phyloP scores from a whole-genome alignment of 1,140 invertebrate genomes.

The Fopius arisanus region DNA sequence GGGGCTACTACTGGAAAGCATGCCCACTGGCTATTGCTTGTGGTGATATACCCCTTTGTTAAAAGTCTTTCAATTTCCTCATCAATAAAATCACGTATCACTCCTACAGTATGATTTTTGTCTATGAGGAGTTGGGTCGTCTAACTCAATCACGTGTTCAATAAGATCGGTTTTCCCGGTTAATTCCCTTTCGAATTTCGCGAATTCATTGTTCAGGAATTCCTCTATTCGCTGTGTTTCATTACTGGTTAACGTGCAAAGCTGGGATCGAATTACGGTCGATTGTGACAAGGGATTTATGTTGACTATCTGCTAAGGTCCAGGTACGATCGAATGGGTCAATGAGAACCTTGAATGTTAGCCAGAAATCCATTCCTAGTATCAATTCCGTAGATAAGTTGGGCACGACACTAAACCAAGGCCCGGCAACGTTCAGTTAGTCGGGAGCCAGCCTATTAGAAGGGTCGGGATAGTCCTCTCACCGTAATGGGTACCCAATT shows the following conservation, averaged over 20 bases:
- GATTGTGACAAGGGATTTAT: not conserved
- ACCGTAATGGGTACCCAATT: too few relatives aligned
- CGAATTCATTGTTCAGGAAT: not conserved
- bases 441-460: too few relatives aligned
- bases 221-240: not conserved
- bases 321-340: not conserved
- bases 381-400: not conserved
- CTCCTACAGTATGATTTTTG: constrained; percentile 30
- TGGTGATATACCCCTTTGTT: constrained; percentile 25
- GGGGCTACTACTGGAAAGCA: too few relatives aligned
- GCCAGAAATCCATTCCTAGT: constrained; percentile 18
- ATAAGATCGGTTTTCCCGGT: constrained; percentile 23
- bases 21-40: too few relatives aligned
- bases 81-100: constrained; percentile 27
- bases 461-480: too few relatives aligned
- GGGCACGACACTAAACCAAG: too few relatives aligned
- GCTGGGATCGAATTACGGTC: too few relatives aligned
- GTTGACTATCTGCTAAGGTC: constrained; percentile 11
- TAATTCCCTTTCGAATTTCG: constrained; percentile 11
- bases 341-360: constrained; percentile 5
- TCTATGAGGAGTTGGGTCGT: constrained; percentile 16
- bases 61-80: constrained; percentile 30
- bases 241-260: not conserved
- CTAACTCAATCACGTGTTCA: constrained; percentile 23
- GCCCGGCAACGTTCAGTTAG: too few relatives aligned